Base-by-base conservation (phyloP, 2,797 vertebrate species). In the Myotis vivesi region DNA sequence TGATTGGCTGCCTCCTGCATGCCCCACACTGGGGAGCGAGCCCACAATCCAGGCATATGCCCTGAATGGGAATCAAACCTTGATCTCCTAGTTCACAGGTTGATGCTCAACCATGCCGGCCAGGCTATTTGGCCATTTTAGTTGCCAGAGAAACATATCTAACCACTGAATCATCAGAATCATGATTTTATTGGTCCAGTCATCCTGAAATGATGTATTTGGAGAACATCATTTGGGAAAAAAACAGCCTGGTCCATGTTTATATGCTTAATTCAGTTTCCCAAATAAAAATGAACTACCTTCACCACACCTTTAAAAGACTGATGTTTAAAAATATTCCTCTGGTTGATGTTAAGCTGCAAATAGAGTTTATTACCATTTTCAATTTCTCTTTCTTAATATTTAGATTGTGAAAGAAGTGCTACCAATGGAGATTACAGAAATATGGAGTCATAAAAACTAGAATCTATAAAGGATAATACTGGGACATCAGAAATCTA, bases 361-460 rank as follows among this genome's bases (percentile, higher is more conserved):
- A 93, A 59, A 75, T 15, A 85, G 84, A 93, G 62, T 87, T 64
- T 46, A 46, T 73, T 66, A 64, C 28, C 11, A 73, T 49, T n/a
- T 1, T 75, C n/a, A 76, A 22, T 9, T 77, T 49, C 16, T 51
- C 4, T 85, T 30, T 76, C 41, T 91, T 44, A 77, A 41, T 46
- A 94, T 66, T 91, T 75, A 46, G 68, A 62, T 22, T 93, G 22
- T 49, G 53, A 87, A 87, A 22, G 33, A 79, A 73, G 64, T 92
- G 44, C 10, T 72, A 38, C 15, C 53, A 49, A 4, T 41, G 17
- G 23, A 64, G 41, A 79, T 36, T 17, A 38, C 71, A 38, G 12
- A 92, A 25, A 69, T 28, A 51, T 0, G 55, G 38, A 82, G 57
- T 51, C 11, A 1, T 11, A 84, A 93, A 33, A n/a, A 49, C 38